Conservation (phyloP, 2,888 invertebrate species). For the Herminia tarsipennalis region DNA sequence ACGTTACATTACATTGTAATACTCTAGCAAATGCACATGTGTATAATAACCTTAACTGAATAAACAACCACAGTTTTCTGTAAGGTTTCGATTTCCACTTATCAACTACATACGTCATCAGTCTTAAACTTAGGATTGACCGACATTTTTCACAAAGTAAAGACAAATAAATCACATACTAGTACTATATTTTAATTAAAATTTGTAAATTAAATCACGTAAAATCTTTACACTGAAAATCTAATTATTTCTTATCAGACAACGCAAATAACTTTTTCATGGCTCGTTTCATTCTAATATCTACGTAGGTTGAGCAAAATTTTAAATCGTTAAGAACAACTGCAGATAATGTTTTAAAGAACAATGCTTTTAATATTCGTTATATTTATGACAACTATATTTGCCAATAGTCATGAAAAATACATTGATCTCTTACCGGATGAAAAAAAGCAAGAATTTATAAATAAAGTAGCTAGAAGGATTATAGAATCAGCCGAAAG, state of each 20-base stretch:
- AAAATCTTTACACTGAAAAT: conserved; percentile 11
- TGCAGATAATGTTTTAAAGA: conserved; percentile 32
- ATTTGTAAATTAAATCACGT: conserved; percentile 1
- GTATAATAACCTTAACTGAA: neutral
- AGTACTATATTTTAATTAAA: neutral
- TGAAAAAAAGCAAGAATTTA: conserved; percentile 62
- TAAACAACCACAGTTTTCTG: no score
- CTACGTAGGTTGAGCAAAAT: conserved; percentile 7
- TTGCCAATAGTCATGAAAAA: conserved; percentile 55
- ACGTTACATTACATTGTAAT: no score
- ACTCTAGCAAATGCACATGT: no score
- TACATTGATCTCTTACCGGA: conserved; percentile 70
- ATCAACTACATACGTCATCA: no score
- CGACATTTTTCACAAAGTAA: neutral
- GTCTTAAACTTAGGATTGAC: no score
- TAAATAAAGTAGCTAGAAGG: conserved; percentile 66
- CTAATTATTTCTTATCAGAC: conserved; percentile 40
- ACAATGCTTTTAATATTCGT: conserved; percentile 44
- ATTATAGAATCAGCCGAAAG: conserved; percentile 61
- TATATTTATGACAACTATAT: conserved; percentile 25
- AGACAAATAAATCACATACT: neutral
- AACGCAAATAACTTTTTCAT: conserved; percentile 37
- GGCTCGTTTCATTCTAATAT: conserved; percentile 32
- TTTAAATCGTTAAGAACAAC: no score
- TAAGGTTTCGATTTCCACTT: no score